Percentiles rank a stretch among this genome's conserved stretches.
Conservation (phyloP, 2,888 invertebrate genomes). For the Nowickia ferox region DNA sequence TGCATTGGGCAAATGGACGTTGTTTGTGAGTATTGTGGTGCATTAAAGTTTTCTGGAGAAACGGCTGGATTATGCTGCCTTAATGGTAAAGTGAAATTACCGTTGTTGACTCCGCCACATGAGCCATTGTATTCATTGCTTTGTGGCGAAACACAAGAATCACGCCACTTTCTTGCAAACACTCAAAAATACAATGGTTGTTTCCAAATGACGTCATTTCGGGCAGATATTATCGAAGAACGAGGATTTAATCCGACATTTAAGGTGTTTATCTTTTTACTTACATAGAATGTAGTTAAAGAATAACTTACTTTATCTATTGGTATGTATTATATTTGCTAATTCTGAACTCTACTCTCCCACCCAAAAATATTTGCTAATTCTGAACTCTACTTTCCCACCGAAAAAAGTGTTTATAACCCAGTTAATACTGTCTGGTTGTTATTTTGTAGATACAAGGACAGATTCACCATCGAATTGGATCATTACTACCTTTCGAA, state of each 20-base stretch:
- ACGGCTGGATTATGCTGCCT: too few relatives aligned
- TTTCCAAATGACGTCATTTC: too few relatives aligned
- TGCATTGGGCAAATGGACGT: neutral
- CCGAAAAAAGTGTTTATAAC: too few relatives aligned
- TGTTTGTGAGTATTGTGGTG: constrained; percentile 14
- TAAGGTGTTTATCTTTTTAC: neutral
- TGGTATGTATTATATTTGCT: neutral
- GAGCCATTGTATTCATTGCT: too few relatives aligned
- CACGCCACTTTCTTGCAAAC: too few relatives aligned
- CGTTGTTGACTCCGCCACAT: too few relatives aligned
- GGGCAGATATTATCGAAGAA: too few relatives aligned
- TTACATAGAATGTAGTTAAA: neutral
- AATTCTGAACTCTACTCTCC: neutral
- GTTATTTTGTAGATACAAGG: neutral
- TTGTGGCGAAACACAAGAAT: too few relatives aligned
- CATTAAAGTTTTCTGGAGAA: constrained; percentile 4
- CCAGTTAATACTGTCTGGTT: neutral
- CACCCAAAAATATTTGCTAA: neutral
- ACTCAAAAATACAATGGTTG: too few relatives aligned
- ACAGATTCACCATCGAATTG: neutral
- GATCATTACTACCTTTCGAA: neutral
- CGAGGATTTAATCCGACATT: too few relatives aligned
- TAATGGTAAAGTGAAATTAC: too few relatives aligned
- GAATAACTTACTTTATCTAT: neutral
- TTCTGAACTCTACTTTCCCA: neutral